These are phyloP conservation scores for Leptosomus discolor DNA, from an alignment of 2,113 vertebrate genomes.

Conservation along the genomic window DNA sequence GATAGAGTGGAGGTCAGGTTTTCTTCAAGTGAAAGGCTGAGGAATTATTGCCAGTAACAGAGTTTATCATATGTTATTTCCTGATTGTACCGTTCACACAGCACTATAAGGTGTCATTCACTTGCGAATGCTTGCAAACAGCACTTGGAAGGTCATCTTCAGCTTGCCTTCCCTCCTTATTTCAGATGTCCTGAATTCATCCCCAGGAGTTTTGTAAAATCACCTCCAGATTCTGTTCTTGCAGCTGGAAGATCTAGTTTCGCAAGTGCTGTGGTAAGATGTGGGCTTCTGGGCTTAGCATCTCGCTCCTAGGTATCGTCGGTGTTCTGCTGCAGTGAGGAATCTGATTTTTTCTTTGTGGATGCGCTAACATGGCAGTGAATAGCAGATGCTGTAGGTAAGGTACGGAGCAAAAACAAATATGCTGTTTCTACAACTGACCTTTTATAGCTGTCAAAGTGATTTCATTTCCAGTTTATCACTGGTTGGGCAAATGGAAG, in stretches of 20 bases:
- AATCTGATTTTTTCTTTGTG: not conserved
- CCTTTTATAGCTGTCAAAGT: constrained; percentile 45
- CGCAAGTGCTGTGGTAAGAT: not conserved
- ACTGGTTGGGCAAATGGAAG: not conserved
- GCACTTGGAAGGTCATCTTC: not conserved
- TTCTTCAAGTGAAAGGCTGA: not conserved
- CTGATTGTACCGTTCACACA: not conserved
- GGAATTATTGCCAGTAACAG: not conserved
- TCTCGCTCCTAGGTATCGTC: not conserved
- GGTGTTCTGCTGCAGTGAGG: not conserved
- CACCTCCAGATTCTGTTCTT: not conserved
- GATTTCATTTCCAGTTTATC: not conserved
- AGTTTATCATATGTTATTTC: not conserved
- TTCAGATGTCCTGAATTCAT: not conserved
- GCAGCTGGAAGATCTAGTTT: not conserved
- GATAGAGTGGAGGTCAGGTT: not conserved
- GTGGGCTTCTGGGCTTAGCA: not conserved
- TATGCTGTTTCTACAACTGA: not conserved
- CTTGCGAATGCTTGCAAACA: not conserved
- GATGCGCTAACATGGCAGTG: not conserved
- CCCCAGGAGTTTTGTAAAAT: not conserved
- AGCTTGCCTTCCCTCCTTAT: not conserved
- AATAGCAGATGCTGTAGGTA: not conserved
- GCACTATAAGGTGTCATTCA: not conserved
- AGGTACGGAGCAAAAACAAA: not conserved